Evolutionary conservation across 1,140 invertebrate species (phyloP).

Genomic region (Linepithema humile): DNA sequence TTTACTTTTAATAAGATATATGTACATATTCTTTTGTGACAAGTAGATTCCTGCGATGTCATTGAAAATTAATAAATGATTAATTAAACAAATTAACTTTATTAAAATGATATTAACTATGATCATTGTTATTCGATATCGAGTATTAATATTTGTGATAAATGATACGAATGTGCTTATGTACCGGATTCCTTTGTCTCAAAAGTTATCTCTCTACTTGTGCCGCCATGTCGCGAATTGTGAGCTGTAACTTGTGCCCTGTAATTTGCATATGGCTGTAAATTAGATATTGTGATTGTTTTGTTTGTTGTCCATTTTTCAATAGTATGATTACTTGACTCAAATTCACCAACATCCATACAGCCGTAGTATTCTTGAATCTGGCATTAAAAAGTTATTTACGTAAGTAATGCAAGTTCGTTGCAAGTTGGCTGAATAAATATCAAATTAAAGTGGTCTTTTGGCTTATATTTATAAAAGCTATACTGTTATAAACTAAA

Average conservation of each 20-base stretch:
- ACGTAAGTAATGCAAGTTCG: not conserved
- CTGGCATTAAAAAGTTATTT: not conserved
- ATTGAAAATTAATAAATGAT: too few species aligned
- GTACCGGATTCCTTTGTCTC: slow-evolving; percentile 38
- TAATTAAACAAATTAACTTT: too few species aligned
- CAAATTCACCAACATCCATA: not conserved
- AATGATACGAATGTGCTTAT: too few species aligned
- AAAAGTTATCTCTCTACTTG: not conserved
- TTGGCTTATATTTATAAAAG: not conserved
- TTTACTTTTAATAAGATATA: not conserved
- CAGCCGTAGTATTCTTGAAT: slow-evolving; percentile 28
- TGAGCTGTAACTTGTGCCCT: slow-evolving; percentile 34
- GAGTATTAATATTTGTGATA: too few species aligned
- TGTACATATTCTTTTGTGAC: too few species aligned
- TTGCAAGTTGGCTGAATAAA: not conserved
- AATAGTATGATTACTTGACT: not conserved
- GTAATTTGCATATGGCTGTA: slow-evolving; percentile 55
- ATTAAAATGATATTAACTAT: too few species aligned
- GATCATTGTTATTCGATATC: too few species aligned
- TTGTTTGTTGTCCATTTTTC: not conserved
- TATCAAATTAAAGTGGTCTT: not conserved
- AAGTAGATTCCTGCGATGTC: too few species aligned
- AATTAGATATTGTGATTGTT: slow-evolving; percentile 7
- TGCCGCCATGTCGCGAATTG: slow-evolving; percentile 40
- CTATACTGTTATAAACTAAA: too few species aligned